Percentiles rank a stretch among this genome's conserved stretches.
Evolutionary conservation across 2,797 vertebrate genomes (phyloP).

Genomic region (Sus cebifrons): DNA sequence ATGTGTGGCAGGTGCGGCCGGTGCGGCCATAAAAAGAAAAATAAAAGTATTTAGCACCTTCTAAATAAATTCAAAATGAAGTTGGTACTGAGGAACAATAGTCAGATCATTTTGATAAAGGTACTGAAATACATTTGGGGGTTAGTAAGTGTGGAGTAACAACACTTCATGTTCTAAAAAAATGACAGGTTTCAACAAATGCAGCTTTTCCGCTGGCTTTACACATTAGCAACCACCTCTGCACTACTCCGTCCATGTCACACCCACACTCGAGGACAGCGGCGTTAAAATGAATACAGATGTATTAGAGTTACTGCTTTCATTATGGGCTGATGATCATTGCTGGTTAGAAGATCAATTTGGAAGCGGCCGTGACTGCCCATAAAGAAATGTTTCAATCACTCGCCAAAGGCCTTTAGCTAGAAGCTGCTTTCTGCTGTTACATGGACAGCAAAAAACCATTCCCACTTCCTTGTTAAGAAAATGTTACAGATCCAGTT

Average conservation of each 20-base stretch:
- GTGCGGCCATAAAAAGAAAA: no score
- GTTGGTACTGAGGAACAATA: background rate
- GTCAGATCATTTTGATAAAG: background rate
- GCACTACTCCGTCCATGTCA: background rate
- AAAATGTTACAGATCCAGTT: slow-evolving; percentile 33
- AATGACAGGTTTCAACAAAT: slow-evolving; percentile 10
- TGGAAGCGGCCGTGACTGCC: background rate
- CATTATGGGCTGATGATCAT: background rate
- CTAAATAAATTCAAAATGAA: slow-evolving; percentile 58
- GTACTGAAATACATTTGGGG: background rate
- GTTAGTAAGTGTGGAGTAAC: background rate
- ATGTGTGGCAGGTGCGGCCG: no score
- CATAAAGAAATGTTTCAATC: background rate
- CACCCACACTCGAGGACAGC: background rate
- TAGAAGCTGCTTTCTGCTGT: background rate
- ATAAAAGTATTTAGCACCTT: background rate
- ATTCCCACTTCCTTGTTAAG: background rate
- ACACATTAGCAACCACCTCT: background rate
- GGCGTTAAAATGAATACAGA: background rate
- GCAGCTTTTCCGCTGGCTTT: background rate
- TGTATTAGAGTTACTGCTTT: background rate
- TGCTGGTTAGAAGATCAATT: slow-evolving; percentile 28
- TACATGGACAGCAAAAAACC: background rate
- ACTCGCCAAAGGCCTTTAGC: background rate
- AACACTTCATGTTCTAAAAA: background rate